phyloP scores from a whole-genome alignment of 2,113 vertebrate species.

The Paralichthys olivaceus region DNA sequence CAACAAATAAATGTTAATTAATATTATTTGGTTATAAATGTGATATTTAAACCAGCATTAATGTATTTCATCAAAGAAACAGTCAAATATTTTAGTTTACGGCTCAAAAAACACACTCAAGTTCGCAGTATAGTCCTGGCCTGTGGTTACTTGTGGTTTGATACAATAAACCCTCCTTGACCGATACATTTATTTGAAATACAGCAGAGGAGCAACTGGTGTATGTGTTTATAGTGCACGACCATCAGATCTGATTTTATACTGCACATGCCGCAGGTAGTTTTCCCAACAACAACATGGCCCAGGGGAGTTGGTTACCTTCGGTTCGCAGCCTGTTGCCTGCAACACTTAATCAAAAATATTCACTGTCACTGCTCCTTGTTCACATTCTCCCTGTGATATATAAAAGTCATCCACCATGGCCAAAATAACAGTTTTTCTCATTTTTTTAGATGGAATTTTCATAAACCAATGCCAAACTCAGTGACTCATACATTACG shows the following conservation, averaged over 20 bases:
- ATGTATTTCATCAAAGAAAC: too few species aligned
- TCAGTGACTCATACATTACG: not conserved
- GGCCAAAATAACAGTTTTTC: not conserved
- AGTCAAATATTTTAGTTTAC: too few species aligned
- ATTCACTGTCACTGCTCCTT: not conserved
- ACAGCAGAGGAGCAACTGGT: not conserved
- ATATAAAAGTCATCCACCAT: not conserved
- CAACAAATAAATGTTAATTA: too few species aligned
- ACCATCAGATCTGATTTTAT: not conserved
- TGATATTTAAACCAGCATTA: too few species aligned
- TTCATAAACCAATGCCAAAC: not conserved
- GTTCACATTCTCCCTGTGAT: not conserved
- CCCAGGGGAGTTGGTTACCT: not conserved
- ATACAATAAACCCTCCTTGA: not conserved
- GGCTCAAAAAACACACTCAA: too few species aligned
- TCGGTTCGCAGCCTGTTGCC: not conserved
- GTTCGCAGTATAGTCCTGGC: not conserved
- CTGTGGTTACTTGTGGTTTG: not conserved
- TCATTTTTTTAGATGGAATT: not conserved
- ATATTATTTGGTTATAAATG: too few species aligned
- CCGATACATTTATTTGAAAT: not conserved
- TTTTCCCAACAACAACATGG: not conserved
- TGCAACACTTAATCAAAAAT: not conserved
- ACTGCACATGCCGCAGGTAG: too few species aligned
- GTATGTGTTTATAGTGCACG: not conserved